These are phyloP conservation scores for Hirtodrosophila duncani DNA, from an alignment of 2,888 invertebrate species.

Conservation along the genomic window DNA sequence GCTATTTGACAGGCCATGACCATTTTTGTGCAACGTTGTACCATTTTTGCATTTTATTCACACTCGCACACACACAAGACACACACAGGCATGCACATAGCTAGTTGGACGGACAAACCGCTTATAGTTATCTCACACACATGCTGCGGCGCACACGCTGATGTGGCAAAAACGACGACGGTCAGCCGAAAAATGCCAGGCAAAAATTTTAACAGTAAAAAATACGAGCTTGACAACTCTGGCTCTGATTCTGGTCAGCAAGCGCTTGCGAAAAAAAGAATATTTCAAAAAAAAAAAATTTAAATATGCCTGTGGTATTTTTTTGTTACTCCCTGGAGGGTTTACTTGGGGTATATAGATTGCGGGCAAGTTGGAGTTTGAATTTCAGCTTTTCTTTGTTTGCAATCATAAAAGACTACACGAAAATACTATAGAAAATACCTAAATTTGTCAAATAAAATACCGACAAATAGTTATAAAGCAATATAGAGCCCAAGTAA, in stretches of 20 bases:
- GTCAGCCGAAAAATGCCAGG: constrained; percentile 36
- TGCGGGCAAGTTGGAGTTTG: too few species aligned
- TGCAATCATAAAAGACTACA: too few species aligned
- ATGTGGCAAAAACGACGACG: constrained; percentile 57
- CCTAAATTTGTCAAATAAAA: too few species aligned
- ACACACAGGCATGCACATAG: too few species aligned
- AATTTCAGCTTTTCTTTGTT: too few species aligned
- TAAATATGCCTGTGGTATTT: too few species aligned
- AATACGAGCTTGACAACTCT: constrained; percentile 51
- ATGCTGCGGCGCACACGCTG: constrained; percentile 34
- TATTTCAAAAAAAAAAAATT: constrained; percentile 10
- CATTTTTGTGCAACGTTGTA: constrained; percentile 29
- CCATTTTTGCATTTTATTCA: constrained; percentile 23
- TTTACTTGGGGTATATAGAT: too few species aligned
- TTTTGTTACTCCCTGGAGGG: too few species aligned
- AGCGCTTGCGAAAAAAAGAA: constrained; percentile 17
- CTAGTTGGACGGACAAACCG: too few species aligned
- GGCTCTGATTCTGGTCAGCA: constrained; percentile 47
- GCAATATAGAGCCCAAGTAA: too few species aligned
- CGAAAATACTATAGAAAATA: too few species aligned
- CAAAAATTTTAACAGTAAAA: constrained; percentile 58
- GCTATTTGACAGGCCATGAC: constrained; percentile 67
- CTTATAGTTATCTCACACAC: constrained; percentile 17
- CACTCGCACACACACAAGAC: constrained; percentile 3
- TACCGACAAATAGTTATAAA: too few species aligned